Evolutionary conservation across 35 echinoderm and acorn worm species (phyloP), one percentile per base, ranked within the genome.

Genomic region (Ptychodera flava): DNA sequence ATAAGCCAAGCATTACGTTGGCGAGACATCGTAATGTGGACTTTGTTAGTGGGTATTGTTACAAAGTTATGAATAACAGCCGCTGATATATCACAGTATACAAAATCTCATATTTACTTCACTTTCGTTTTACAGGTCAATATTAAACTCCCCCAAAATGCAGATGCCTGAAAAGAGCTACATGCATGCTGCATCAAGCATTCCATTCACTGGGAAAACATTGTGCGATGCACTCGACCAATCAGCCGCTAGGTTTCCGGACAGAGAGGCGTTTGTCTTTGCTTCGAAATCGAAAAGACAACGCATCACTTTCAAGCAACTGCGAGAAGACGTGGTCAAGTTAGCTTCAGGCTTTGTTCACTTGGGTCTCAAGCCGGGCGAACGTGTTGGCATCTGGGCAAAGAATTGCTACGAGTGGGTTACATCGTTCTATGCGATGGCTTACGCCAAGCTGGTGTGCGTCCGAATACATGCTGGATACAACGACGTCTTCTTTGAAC

Each of bases 371-470:
- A 86, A 84, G 30, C 86, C 35, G 30, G 92, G 92, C 16, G 95
- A 97, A 36, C 78, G 95, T 33, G 95, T 97, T 16, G 95, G 95
- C 31, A 97, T 97, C 31, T 97, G 95, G 92, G 89, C 87, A 35
- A 90, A 92, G 30, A 90, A 88, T 32, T 80, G 32, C 0, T 31
- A 91, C 29, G 95, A 97, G 37, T 97, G 95, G 95, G 81, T 97
- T 29, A 28, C 93, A 1, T 93, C 95, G 1, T 90, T 93, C 34
- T 97, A 85, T 93, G 89, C 92, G 28, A 93, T 90, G 32, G 87
- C 89, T 28, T 81, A 87, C 28, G 87, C 93, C 27, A 92, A 64
- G 45, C 6, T 64, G 45, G 22, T 64, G 22, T 12, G 22, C 22
- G 45, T 64, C 45, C 45, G 45, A 6, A 12, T 64, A 12, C 45